These are phyloP conservation scores for Turdus rufiventris DNA, from an alignment of 2,113 vertebrate genomes.

Conservation along the genomic window DNA sequence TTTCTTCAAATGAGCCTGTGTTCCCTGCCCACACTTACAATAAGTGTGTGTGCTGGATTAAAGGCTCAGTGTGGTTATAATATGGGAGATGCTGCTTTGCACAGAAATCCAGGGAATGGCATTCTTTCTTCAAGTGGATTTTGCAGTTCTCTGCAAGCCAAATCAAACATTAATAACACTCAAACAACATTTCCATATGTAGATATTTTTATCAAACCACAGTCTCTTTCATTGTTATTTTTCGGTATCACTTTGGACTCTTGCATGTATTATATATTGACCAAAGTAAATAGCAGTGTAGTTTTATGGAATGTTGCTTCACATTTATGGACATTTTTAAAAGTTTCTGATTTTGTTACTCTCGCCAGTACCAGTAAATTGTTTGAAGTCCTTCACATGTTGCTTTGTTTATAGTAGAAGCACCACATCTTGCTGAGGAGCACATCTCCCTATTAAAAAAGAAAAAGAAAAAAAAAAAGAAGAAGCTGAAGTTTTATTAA, in stretches of 20 bases:
- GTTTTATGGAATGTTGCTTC: constrained; percentile 48
- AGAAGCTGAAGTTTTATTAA: constrained; percentile 40
- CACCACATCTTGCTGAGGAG: constrained; percentile 51
- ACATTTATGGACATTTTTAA: constrained; percentile 37
- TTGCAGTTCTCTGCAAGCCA: not conserved
- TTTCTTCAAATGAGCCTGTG: not conserved
- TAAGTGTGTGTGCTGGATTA: not conserved
- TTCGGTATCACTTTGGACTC: not conserved
- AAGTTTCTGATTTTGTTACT: constrained; percentile 30
- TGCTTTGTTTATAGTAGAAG: constrained; percentile 46
- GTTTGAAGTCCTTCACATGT: constrained; percentile 54
- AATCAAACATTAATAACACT: constrained; percentile 31
- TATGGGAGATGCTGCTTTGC: not conserved
- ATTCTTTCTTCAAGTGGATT: not conserved
- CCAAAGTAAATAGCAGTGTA: constrained; percentile 8
- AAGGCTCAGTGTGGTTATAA: not conserved
- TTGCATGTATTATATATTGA: not conserved
- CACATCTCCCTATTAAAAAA: constrained; percentile 55
- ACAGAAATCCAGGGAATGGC: not conserved
- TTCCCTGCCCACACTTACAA: not conserved
- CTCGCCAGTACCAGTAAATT: constrained; percentile 50
- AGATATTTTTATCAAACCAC: constrained; percentile 31
- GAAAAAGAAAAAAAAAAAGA: not conserved
- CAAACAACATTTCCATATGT: constrained; percentile 17
- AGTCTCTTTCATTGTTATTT: constrained; percentile 10